A percentile compares a stretch with the other conserved stretches of the same genome.
phyloP scores from a whole-genome alignment of 2,113 vertebrate genomes.

The Pteropus alecto region DNA sequence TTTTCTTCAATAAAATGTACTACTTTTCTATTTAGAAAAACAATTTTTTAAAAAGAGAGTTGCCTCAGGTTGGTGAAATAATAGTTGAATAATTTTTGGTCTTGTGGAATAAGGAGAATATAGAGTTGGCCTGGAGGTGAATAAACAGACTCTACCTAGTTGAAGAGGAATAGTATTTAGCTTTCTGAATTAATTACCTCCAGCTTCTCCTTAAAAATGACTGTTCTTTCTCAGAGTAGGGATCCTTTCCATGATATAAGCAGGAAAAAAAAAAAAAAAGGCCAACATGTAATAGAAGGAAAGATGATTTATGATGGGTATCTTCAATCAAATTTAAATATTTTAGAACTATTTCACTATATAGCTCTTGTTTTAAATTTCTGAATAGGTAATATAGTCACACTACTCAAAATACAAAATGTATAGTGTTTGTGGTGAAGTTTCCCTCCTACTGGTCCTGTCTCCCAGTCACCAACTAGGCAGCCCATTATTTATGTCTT shows the following conservation, averaged over 20 bases:
- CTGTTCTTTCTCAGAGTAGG: constrained; percentile 47
- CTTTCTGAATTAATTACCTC: constrained; percentile 58
- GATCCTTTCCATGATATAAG: constrained; percentile 52
- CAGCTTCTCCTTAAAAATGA: constrained; percentile 61
- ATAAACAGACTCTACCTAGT: neutral
- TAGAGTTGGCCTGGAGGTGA: constrained; percentile 6
- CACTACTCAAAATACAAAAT: neutral
- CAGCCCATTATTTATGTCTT: neutral
- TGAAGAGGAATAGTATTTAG: neutral
- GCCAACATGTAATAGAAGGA: constrained; percentile 30
- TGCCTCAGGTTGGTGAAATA: constrained; percentile 2
- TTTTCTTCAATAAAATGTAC: constrained; percentile 1
- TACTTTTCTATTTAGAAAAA: constrained; percentile 32
- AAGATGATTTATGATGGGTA: constrained; percentile 19
- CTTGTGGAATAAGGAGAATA: neutral
- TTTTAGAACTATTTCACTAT: neutral
- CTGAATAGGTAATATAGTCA: neutral
- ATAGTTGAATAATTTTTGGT: neutral
- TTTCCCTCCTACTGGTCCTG: neutral
- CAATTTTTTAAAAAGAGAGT: neutral
- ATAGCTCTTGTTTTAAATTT: constrained; percentile 1
- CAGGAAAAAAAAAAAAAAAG: neutral
- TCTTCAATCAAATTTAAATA: neutral
- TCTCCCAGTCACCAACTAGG: neutral
- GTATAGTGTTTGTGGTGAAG: neutral